These are phyloP conservation scores for Archaeoteleia sp. DNA, from an alignment of 2,888 invertebrate genomes.

Conservation along the genomic window DNA sequence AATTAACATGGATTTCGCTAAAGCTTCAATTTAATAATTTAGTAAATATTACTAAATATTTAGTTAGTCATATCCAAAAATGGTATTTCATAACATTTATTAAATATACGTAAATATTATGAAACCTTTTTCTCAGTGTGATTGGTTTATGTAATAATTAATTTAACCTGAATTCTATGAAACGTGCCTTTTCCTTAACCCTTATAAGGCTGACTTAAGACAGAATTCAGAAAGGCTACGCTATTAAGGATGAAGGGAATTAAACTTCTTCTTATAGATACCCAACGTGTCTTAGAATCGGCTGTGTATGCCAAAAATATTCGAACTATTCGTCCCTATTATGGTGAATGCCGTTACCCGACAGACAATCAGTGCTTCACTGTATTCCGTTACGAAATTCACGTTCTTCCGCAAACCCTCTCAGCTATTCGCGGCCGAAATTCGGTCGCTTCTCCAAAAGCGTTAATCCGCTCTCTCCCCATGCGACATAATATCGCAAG, in stretches of 20 bases:
- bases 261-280: conserved; percentile 43
- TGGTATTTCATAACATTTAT: no score
- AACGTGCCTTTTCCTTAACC: no score
- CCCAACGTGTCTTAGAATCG: conserved; percentile 43
- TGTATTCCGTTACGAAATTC: conserved; percentile 43
- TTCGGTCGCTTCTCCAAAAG: conserved; percentile 25
- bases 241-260: conserved; percentile 55
- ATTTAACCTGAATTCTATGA: no score
- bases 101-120: no score
- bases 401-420: conserved; percentile 19
- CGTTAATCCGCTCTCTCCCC: conserved; percentile 31
- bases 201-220: not conserved
- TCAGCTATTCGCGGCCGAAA: conserved; percentile 28
- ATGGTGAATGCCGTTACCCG: conserved; percentile 50
- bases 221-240: conserved; percentile 58
- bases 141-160: no score
- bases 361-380: conserved; percentile 60
- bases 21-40: no score
- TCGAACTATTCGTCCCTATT: conserved; percentile 66
- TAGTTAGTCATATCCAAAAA: no score
- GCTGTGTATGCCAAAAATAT: conserved; percentile 64
- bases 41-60: no score
- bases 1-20: no score
- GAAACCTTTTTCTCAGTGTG: no score
- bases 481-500: conserved; percentile 31